phyloP scores from a whole-genome alignment of 2,113 vertebrate genomes.

The Gallinago undulata region DNA sequence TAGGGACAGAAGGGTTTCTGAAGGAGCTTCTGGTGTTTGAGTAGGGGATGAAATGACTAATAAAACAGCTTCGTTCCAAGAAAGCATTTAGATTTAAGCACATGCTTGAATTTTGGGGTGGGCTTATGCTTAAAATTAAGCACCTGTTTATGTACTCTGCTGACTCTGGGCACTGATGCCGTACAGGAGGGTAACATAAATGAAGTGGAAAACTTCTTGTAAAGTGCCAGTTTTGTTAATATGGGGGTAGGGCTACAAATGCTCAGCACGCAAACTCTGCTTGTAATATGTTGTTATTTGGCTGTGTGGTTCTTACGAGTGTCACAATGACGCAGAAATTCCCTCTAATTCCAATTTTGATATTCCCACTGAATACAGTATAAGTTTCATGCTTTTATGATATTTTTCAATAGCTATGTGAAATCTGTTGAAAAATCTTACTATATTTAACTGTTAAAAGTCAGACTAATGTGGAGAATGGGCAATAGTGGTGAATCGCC shows the following conservation, averaged over 20 bases:
- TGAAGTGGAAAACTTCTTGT: background rate
- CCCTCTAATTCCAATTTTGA: background rate
- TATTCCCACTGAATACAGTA: background rate
- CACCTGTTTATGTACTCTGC: background rate
- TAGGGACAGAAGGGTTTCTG: background rate
- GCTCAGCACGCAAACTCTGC: background rate
- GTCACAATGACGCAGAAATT: background rate
- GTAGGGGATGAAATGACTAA: background rate
- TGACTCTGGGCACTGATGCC: background rate
- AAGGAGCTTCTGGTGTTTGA: background rate
- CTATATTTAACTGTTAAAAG: background rate
- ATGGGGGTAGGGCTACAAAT: background rate
- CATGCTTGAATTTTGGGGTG: background rate
- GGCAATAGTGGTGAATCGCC: background rate
- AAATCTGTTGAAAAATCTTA: background rate
- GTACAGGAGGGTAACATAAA: background rate
- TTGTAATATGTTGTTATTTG: background rate
- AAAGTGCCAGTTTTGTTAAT: background rate
- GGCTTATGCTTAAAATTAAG: background rate
- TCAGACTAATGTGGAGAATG: background rate
- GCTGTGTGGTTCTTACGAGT: background rate
- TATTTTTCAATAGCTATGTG: background rate
- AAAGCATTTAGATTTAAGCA: background rate
- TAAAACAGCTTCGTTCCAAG: background rate
- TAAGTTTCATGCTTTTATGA: background rate